Percentiles rank a stretch among this genome's conserved stretches.
phyloP scores from a whole-genome alignment of 2,888 invertebrate species.

The Heliconius ismenius region DNA sequence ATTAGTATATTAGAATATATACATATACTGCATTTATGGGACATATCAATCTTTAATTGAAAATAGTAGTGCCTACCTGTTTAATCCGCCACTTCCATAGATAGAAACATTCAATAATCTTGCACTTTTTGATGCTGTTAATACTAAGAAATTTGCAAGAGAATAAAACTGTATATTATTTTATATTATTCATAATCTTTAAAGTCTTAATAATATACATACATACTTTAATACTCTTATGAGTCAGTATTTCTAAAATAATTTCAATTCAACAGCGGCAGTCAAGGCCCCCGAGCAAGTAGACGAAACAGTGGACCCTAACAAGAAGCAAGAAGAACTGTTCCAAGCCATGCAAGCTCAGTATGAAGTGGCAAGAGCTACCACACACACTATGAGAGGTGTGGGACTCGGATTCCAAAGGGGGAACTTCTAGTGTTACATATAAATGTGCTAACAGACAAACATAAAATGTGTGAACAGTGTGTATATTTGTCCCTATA shows the following conservation, averaged over 20 bases:
- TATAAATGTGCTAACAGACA: background rate
- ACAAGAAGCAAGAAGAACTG: conserved; percentile 90
- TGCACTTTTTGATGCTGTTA: too few species aligned
- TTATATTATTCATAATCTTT: too few species aligned
- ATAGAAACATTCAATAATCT: too few species aligned
- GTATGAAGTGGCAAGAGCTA: conserved; percentile 96
- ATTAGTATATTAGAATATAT: background rate
- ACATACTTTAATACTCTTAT: too few species aligned
- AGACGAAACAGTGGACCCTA: conserved; percentile 77
- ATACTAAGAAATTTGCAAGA: too few species aligned
- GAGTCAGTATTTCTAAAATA: background rate
- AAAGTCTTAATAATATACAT: too few species aligned
- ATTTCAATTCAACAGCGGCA: conserved; percentile 44
- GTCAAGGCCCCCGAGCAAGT: conserved; percentile 64
- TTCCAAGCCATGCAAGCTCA: conserved; percentile 97
- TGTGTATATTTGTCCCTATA: background rate
- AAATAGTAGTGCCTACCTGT: too few species aligned
- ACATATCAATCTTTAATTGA: too few species aligned
- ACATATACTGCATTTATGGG: too few species aligned
- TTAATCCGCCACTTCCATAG: too few species aligned
- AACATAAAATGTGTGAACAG: conserved; percentile 3
- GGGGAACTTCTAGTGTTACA: conserved; percentile 60
- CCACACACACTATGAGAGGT: conserved; percentile 97
- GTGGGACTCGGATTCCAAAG: conserved; percentile 89
- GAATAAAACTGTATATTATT: too few species aligned